phyloP scores from a whole-genome alignment of 2,888 invertebrate genomes.

The Chrysolina haemoptera region DNA sequence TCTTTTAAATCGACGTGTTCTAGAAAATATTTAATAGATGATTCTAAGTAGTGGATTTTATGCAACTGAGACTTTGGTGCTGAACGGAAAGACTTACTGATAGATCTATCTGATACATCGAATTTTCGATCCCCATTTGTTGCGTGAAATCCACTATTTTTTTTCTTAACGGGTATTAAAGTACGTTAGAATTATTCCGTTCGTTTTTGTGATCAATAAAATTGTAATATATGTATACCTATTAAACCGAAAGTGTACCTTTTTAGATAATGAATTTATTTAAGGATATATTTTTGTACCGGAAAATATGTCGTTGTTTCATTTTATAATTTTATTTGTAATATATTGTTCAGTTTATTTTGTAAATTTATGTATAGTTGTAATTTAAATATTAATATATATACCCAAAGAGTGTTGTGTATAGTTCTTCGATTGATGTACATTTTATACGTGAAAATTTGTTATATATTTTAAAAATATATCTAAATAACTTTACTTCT shows the following conservation, averaged over 20 bases:
- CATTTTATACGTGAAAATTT: slow-evolving; percentile 68
- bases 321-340: slow-evolving; percentile 67
- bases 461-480: slow-evolving; percentile 69
- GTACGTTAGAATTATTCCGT: slow-evolving; percentile 66
- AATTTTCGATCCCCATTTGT: slow-evolving; percentile 41
- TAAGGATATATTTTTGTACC: slow-evolving; percentile 65
- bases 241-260: slow-evolving; percentile 64
- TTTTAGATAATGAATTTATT: slow-evolving; percentile 57
- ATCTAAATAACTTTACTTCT: slow-evolving; percentile 47
- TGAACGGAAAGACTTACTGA: slow-evolving; percentile 34
- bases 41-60: slow-evolving; percentile 30
- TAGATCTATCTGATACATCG: slow-evolving; percentile 54
- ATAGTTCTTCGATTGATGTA: slow-evolving; percentile 64
- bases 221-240: slow-evolving; percentile 62
- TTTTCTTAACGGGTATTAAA: slow-evolving; percentile 68
- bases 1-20: slow-evolving; percentile 58
- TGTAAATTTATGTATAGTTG: slow-evolving; percentile 66
- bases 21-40: slow-evolving; percentile 51
- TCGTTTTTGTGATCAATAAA: slow-evolving; percentile 67
- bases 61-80: slow-evolving; percentile 31
- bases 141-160: slow-evolving; percentile 52
- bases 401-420: slow-evolving; percentile 68
- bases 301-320: slow-evolving; percentile 67
- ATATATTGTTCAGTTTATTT: slow-evolving; percentile 62
- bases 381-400: slow-evolving; percentile 68